phyloP scores from a whole-genome alignment of 2,113 vertebrate genomes.

The Melanocharis versteri region DNA sequence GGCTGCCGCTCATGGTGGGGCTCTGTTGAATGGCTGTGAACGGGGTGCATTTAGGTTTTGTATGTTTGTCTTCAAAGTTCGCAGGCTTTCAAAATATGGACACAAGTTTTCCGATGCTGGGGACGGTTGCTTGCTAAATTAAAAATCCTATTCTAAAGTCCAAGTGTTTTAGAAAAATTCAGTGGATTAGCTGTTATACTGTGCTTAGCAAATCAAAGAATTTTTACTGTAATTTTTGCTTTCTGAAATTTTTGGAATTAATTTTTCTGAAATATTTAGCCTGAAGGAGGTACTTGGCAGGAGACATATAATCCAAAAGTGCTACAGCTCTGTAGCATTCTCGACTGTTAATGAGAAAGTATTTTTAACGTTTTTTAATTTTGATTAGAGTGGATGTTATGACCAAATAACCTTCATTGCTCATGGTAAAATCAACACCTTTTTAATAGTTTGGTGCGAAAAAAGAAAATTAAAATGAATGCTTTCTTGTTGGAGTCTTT shows the following conservation, averaged over 20 bases:
- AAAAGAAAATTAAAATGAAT: not conserved
- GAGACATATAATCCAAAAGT: not conserved
- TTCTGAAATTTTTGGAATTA: not conserved
- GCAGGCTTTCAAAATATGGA: not conserved
- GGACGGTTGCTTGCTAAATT: not conserved
- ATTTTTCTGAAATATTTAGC: not conserved
- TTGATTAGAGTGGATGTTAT: not conserved
- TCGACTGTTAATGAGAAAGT: not conserved
- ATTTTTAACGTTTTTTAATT: not conserved
- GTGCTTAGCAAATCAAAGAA: not conserved
- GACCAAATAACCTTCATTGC: not conserved
- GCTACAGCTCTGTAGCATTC: not conserved
- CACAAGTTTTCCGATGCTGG: not conserved
- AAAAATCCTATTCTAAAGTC: not conserved
- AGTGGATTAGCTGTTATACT: not conserved
- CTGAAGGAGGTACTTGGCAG: not conserved
- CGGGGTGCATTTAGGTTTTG: not conserved
- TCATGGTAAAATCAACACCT: not conserved
- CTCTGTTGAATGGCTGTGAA: not conserved
- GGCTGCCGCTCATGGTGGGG: rapidly evolving
- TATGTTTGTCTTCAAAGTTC: not conserved
- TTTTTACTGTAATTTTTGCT: not conserved
- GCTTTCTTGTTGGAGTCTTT: not conserved
- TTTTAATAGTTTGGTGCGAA: not conserved
- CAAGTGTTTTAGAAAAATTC: not conserved